Base-by-base conservation (phyloP, 2,888 invertebrate species). In the Malachius bipustulatus region DNA sequence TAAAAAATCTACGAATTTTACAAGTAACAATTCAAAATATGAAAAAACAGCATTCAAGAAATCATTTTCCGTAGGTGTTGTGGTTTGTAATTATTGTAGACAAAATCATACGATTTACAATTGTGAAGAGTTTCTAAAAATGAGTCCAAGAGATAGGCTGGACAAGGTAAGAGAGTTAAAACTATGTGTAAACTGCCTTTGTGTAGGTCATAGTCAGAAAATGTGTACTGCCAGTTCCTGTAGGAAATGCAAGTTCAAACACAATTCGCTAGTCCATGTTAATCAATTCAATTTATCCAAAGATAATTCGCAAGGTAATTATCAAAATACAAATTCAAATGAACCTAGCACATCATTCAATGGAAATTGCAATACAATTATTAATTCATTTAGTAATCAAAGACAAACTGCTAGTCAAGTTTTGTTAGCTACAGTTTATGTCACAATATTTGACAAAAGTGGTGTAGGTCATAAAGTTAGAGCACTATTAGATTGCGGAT, bases 1-100 rank as follows among this genome's bases (percentile, higher is more conserved):
- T n/a, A n/a, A n/a, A n/a, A n/a, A n/a, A 1, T 33, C 54, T 1
- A 36, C 46, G 8, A 32, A 38, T 1, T 36, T 37, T 3, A 48
- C 56, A 32, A 29, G 46, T 8, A 8, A 10, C 10, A 29, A n/a
- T n/a, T n/a, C 8, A 9, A 29, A 8, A 8, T 9, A 29, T 29
- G 8, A 8, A 29, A 6, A 29, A 8, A 6, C 9, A 10, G 29
- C 6, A 8, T 29, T 29, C 8, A n/a, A n/a, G n/a, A n/a, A n/a
- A n/a, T 8, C 10, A 10, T 8, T 10, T 10, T 19, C 32, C n/a
- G 10, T 10, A 29, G 9, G 6, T 29, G 9, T 6, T 6, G 8
- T 10, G 8, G 6, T 6, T 29, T 36, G 36, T 16, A 26, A 34
- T 6, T 19, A 26, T 10, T 38, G 38, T 12, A 14, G 31, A 14